phyloP scores from a whole-genome alignment of 2,797 vertebrate species.

The Uromys caudimaculatus region DNA sequence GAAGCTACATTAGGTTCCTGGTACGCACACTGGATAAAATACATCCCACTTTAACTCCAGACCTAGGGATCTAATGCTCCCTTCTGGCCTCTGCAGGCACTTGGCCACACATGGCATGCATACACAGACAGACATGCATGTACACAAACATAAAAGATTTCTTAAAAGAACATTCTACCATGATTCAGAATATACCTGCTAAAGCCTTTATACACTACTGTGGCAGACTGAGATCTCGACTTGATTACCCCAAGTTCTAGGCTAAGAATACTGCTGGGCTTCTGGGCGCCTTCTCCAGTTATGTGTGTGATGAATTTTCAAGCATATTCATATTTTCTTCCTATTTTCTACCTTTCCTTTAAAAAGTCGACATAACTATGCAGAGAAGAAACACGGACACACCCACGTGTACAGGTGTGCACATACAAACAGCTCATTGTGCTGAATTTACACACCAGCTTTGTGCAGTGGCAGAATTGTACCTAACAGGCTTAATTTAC shows the following conservation, averaged over 20 bases:
- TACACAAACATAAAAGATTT: background rate
- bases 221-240: background rate
- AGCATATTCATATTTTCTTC: background rate
- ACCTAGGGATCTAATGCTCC: background rate
- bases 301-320: background rate
- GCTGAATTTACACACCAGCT: background rate
- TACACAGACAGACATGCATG: background rate
- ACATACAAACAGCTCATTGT: background rate
- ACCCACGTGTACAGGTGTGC: too few relatives aligned
- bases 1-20: background rate
- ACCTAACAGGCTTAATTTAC: background rate
- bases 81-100: background rate
- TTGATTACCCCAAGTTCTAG: background rate
- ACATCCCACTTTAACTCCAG: background rate
- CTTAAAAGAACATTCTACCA: background rate
- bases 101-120: background rate
- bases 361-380: background rate
- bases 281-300: background rate
- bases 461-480: background rate
- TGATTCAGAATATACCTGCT: conserved; percentile 30
- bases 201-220: background rate
- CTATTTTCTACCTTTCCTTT: background rate
- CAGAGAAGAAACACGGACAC: background rate
- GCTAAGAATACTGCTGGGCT: background rate
- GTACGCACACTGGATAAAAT: background rate